Conservation (phyloP, 2,797 vertebrate species). For the Decapterus maruadsi region DNA sequence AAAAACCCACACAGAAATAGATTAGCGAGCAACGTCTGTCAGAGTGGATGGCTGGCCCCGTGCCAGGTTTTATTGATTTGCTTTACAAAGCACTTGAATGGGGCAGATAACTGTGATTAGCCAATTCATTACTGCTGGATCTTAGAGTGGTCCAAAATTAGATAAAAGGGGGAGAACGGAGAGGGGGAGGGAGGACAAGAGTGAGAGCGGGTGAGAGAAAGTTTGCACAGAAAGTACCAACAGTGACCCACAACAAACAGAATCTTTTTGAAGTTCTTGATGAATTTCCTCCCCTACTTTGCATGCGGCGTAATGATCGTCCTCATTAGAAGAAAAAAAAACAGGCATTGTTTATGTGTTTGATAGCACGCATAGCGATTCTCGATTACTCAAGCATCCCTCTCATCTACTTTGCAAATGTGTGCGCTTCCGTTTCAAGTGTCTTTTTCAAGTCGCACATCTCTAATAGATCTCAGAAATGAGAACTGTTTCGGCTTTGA, state of each 20-base stretch:
- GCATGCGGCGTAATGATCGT: constrained; percentile 54
- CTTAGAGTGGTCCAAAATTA: constrained; percentile 83
- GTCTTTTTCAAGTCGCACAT: constrained; percentile 50
- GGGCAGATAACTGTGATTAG: constrained; percentile 87
- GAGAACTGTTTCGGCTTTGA: constrained; percentile 71
- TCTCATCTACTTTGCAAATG: constrained; percentile 74
- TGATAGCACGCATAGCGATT: constrained; percentile 67
- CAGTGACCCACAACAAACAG: constrained; percentile 34
- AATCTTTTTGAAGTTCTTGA: constrained; percentile 60
- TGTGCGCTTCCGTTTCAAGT: constrained; percentile 55
- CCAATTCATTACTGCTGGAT: constrained; percentile 87
- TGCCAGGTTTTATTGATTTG: constrained; percentile 86
- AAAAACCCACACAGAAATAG: constrained; percentile 72
- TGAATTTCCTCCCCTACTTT: constrained; percentile 54
- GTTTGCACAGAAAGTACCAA: constrained; percentile 52
- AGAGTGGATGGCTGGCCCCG: constrained; percentile 83
- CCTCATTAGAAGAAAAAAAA: constrained; percentile 61
- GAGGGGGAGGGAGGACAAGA: neutral
- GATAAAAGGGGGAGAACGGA: constrained; percentile 76
- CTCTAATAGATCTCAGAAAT: constrained; percentile 64
- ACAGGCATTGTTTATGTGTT: constrained; percentile 66
- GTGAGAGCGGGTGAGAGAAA: constrained; percentile 26
- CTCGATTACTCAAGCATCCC: constrained; percentile 57
- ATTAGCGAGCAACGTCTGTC: constrained; percentile 81
- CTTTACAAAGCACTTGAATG: constrained; percentile 86